Conservation (phyloP, 2,888 invertebrate genomes). For the Chymomyza fuscimana region DNA sequence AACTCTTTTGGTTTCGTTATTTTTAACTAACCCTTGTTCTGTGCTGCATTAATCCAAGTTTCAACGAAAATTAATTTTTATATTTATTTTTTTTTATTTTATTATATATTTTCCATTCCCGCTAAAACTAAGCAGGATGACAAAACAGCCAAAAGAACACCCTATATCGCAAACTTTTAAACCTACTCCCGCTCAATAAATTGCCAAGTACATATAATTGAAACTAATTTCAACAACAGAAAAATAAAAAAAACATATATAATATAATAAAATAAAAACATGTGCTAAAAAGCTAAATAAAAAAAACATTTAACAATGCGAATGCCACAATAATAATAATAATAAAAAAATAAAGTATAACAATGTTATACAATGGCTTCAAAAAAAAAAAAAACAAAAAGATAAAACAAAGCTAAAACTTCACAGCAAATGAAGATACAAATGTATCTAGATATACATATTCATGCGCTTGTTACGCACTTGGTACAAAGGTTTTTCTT, state of each 20-base stretch:
- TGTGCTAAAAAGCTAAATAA: constrained; percentile 44
- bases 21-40: too few relatives aligned
- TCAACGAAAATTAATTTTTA: too few relatives aligned
- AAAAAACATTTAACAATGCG: constrained; percentile 53
- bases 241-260: constrained; percentile 10
- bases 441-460: constrained; percentile 1
- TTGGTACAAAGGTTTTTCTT: background rate
- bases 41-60: too few relatives aligned
- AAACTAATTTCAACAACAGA: background rate
- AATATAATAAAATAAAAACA: constrained; percentile 28
- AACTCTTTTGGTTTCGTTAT: too few relatives aligned
- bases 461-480: background rate
- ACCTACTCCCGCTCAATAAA: too few relatives aligned
- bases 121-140: too few relatives aligned
- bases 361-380: background rate
- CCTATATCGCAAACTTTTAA: too few relatives aligned
- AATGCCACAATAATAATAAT: constrained; percentile 42
- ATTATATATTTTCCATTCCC: too few relatives aligned
- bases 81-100: too few relatives aligned
- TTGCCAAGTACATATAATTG: background rate
- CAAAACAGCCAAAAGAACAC: too few relatives aligned
- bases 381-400: background rate
- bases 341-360: constrained; percentile 6
- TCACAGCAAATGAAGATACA: background rate
- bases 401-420: background rate